Base-by-base conservation (phyloP, 2,888 invertebrate genomes). In the Rugalucina vietnamica region DNA sequence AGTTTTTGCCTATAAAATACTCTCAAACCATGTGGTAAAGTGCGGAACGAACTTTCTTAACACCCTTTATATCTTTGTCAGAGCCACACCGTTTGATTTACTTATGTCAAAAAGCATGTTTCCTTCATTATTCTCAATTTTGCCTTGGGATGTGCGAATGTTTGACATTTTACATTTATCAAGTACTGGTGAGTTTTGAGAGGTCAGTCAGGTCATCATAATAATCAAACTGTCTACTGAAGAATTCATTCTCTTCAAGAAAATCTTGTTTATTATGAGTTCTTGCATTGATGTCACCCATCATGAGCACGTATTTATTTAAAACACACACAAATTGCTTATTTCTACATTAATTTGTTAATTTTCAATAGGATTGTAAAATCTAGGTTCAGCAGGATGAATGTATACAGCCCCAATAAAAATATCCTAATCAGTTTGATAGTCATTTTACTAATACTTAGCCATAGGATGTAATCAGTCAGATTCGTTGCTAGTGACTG, bases 201-300 rank as follows among this genome's bases (percentile, higher is more conserved):
- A 65, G 65, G 5, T 34, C 34, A 34, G 34, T 65, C 34, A 65
- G 21, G 34, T 65, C 65, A 34, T 65, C 14, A 34, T 65, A 32
- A 65, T 10, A 65, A 12, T 34, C 34, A 34, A 65, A 65, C 21
- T 65, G 65, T 14, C 21, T 32, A 1, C 65, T 34, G 65, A 65
- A 65, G 24, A 65, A 65, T 65, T 65, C 34, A 65, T 65, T 34
- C 34, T 65, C 65, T 12, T 65, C 65, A 32, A 65, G 4, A 65
- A 34, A 65, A 65, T 65, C 65, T 65, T 65, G 65, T 65, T 65
- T 65, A 34, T 65, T 65, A 65, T 65, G 34, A 34, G 65, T 65
- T 34, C 65, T 32, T 2, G 65, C 65, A 65, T 65, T 65, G 21
- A 65, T 34, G 34, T 65, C 65, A 21, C 65, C 65, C 65, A 65